A percentile compares a stretch with the other conserved stretches of the same genome.
These are phyloP conservation scores for Pseudococcus jackbeardsleyi DNA, from an alignment of 2,888 invertebrate species.

Conservation along the genomic window DNA sequence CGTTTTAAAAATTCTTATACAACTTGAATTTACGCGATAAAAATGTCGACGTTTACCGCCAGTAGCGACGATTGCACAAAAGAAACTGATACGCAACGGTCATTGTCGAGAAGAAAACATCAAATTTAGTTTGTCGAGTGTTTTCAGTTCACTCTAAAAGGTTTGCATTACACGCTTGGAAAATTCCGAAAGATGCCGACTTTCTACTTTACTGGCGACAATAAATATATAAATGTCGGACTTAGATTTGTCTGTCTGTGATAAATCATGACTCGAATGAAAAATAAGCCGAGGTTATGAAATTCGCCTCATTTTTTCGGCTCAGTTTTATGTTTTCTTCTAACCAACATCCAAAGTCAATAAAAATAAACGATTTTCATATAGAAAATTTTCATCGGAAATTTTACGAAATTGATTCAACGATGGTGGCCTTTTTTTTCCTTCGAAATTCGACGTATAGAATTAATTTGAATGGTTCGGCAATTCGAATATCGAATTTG, in stretches of 20 bases:
- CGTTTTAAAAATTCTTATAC: constrained; percentile 33
- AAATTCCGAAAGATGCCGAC: constrained; percentile 57
- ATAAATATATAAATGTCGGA: constrained; percentile 61
- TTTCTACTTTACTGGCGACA: constrained; percentile 59
- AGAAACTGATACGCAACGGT: constrained; percentile 57
- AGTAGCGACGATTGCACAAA: constrained; percentile 46
- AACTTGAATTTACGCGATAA: constrained; percentile 54
- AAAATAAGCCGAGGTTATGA: constrained; percentile 7
- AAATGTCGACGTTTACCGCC: constrained; percentile 51
- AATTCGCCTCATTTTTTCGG: constrained; percentile 20
- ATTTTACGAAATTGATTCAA: background rate
- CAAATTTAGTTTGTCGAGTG: constrained; percentile 60
- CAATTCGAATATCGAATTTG: background rate
- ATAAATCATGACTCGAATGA: constrained; percentile 40
- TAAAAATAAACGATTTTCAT: constrained; percentile 21
- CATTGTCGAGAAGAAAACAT: constrained; percentile 59
- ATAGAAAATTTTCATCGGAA: background rate
- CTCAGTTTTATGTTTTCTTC: background rate
- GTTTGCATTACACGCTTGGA: constrained; percentile 60
- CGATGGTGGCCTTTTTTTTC: background rate
- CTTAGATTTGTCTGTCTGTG: constrained; percentile 53
- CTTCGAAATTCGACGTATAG: no score
- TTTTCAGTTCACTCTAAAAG: constrained; percentile 58
- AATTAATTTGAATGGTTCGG: background rate
- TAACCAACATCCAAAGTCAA: no score